Evolutionary conservation across 2,113 vertebrate species (phyloP).

Genomic region (Sorex fumeus): DNA sequence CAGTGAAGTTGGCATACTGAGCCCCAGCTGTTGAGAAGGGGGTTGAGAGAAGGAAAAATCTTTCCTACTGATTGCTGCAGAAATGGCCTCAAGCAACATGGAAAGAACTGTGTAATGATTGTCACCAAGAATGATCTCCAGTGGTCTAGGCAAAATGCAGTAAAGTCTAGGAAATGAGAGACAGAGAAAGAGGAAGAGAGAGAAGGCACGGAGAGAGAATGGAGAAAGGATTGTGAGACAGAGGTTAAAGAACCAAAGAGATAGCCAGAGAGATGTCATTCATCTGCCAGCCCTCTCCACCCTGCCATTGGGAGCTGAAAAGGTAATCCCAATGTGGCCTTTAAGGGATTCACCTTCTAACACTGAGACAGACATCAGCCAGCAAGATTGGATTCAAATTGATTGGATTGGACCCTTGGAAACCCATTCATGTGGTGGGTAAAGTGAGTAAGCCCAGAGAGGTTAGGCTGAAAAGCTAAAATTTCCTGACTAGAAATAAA

Average conservation of each 20-base stretch:
- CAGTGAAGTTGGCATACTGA: slow-evolving; percentile 89
- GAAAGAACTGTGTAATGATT: slow-evolving; percentile 72
- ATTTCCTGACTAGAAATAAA: background rate
- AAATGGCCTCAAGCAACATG: slow-evolving; percentile 75
- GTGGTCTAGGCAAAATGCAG: slow-evolving; percentile 47
- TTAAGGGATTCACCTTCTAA: background rate
- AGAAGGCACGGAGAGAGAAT: background rate
- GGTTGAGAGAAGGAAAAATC: background rate
- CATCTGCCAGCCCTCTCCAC: background rate
- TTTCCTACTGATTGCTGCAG: slow-evolving; percentile 66
- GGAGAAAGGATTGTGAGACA: background rate
- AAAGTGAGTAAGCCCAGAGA: background rate
- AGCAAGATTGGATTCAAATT: background rate
- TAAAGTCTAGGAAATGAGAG: background rate
- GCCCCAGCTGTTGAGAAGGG: slow-evolving; percentile 88
- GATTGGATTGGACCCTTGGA: background rate
- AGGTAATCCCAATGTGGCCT: background rate
- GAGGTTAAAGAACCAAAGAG: background rate
- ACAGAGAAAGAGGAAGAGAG: background rate
- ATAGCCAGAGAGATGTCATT: background rate
- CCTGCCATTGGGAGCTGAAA: background rate
- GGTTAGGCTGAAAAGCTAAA: background rate
- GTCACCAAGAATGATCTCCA: slow-evolving; percentile 81
- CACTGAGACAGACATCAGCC: background rate
- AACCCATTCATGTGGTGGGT: background rate